A percentile compares a stretch with the other conserved stretches of the same genome.
These are phyloP conservation scores for Tinea trinotella DNA, from an alignment of 2,888 invertebrate genomes.

Conservation along the genomic window DNA sequence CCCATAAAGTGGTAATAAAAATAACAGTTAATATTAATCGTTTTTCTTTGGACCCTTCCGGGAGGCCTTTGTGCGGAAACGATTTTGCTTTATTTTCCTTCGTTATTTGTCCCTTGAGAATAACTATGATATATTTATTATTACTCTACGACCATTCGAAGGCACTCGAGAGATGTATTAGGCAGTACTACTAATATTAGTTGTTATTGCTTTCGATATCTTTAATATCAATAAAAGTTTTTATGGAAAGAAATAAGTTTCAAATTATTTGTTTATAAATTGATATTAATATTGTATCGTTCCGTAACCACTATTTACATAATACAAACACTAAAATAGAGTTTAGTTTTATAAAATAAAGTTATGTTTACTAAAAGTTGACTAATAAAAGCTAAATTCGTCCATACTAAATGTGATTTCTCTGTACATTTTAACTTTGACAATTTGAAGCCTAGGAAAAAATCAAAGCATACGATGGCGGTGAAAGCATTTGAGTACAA, in stretches of 20 bases:
- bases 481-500: slow-evolving; percentile 12
- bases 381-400: too few species aligned
- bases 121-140: slow-evolving; percentile 70
- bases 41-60: slow-evolving; percentile 69
- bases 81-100: slow-evolving; percentile 68
- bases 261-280: too few species aligned
- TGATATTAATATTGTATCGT: too few species aligned
- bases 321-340: too few species aligned
- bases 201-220: background rate
- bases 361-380: too few species aligned
- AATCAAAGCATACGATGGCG: slow-evolving; percentile 40
- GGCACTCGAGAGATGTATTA: slow-evolving; percentile 64
- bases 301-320: too few species aligned
- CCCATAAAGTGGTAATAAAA: slow-evolving; percentile 59
- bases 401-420: background rate
- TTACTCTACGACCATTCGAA: slow-evolving; percentile 52
- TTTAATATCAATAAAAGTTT: background rate
- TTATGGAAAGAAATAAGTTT: too few species aligned
- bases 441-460: slow-evolving; percentile 32
- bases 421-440: background rate
- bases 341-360: too few species aligned
- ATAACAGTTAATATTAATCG: slow-evolving; percentile 72
- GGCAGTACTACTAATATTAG: slow-evolving; percentile 27
- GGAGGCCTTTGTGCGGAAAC: slow-evolving; percentile 28
- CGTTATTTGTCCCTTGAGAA: slow-evolving; percentile 57